phyloP scores from a whole-genome alignment of 2,888 invertebrate species.

The Aspidiotus rigidus region DNA sequence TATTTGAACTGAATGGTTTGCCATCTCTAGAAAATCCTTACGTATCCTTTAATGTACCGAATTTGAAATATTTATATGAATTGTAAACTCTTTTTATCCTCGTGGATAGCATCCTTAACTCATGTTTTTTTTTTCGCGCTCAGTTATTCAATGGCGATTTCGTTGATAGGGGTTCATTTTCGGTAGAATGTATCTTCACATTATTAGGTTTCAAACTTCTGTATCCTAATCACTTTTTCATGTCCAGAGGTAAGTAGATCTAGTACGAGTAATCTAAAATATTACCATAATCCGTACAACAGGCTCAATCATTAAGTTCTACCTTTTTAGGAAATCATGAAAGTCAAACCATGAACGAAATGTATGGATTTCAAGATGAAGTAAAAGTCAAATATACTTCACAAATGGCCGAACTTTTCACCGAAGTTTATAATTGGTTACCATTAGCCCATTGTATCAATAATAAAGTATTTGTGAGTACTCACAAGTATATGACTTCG shows the following conservation, averaged over 20 bases:
- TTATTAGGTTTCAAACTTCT: constrained; percentile 93
- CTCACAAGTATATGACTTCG: neutral
- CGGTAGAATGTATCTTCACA: constrained; percentile 97
- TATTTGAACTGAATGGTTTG: constrained; percentile 91
- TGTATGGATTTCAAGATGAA: constrained; percentile 99
- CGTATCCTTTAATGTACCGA: constrained; percentile 48
- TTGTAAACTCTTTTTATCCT: neutral
- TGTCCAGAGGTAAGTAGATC: constrained; percentile 79
- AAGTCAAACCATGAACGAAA: constrained; percentile 95
- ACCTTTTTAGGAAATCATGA: constrained; percentile 83
- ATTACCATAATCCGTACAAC: neutral
- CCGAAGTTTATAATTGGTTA: constrained; percentile 96
- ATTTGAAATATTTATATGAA: neutral
- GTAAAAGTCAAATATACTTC: constrained; percentile 89
- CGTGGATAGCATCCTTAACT: neutral
- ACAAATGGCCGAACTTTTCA: constrained; percentile 95
- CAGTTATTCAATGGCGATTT: constrained; percentile 97
- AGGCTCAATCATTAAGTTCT: neutral
- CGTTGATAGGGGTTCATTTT: constrained; percentile 97
- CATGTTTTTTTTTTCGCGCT: neutral
- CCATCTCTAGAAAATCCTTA: constrained; percentile 94
- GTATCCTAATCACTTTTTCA: constrained; percentile 91
- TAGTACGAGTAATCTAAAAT: no score
- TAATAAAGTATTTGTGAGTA: constrained; percentile 54
- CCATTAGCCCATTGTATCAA: constrained; percentile 95